phyloP scores from a whole-genome alignment of 2,888 invertebrate genomes.

The Perdita meconis region DNA sequence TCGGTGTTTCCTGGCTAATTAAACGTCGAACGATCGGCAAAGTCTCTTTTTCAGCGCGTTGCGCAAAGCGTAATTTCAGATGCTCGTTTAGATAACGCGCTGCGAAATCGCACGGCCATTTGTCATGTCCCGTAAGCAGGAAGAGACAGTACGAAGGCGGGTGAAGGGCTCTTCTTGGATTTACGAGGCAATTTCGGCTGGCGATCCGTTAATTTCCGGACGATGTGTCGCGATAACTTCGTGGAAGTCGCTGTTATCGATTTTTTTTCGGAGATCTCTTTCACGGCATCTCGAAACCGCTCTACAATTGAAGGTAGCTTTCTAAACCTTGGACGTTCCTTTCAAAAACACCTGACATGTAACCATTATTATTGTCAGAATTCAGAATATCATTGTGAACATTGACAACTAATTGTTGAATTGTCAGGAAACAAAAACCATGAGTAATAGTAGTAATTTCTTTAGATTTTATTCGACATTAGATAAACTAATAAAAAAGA shows the following conservation, averaged over 20 bases:
- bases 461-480: no score
- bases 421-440: no score
- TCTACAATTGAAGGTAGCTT: no score
- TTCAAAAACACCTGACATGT: no score
- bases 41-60: conserved; percentile 30
- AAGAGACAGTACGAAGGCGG: conserved; percentile 38
- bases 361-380: no score
- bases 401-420: no score
- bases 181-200: conserved; percentile 78
- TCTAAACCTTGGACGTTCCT: no score
- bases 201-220: conserved; percentile 77
- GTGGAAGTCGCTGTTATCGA: conserved; percentile 75
- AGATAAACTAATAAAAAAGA: no score
- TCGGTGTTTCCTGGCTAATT: conserved; percentile 45
- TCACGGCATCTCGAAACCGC: conserved; percentile 7
- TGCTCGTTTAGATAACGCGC: conserved; percentile 79
- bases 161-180: conserved; percentile 58
- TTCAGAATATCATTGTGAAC: no score
- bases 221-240: conserved; percentile 71
- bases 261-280: conserved; percentile 58
- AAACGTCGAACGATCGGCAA: conserved; percentile 53
- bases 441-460: no score
- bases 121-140: conserved; percentile 69
- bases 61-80: conserved; percentile 75
- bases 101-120: conserved; percentile 72